phyloP scores from a whole-genome alignment of 37 sponge, comb jelly and placozoan species.

The Diacarnus erythraeanus region DNA sequence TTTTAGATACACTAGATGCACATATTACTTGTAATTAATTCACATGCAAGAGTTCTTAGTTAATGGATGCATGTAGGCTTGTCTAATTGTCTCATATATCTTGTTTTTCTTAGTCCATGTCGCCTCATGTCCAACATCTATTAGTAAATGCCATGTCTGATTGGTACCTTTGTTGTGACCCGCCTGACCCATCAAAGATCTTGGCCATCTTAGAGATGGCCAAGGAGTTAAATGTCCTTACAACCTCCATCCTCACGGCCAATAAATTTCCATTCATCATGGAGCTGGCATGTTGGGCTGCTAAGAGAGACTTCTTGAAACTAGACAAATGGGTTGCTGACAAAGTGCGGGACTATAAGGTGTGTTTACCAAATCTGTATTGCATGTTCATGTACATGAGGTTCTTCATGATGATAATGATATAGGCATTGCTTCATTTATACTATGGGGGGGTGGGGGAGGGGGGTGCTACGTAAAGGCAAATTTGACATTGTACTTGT shows the following conservation, averaged over 20 bases:
- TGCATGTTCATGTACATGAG: too few species aligned
- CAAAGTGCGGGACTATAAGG: conserved; percentile 84
- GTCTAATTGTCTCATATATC: not conserved
- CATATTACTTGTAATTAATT: too few species aligned
- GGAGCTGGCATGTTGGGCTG: conserved; percentile 91
- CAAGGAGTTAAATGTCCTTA: conserved; percentile 86
- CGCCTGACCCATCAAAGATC: conserved; percentile 82
- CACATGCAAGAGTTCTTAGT: not conserved
- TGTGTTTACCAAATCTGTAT: too few species aligned
- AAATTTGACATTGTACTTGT: too few species aligned
- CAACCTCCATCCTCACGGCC: conserved; percentile 63
- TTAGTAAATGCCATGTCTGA: conserved; percentile 86
- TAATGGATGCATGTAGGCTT: not conserved
- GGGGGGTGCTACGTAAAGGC: too few species aligned
- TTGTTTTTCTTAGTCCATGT: conserved; percentile 13
- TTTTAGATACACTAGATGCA: too few species aligned
- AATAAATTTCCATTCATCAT: conserved; percentile 91
- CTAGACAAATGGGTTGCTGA: conserved; percentile 97
- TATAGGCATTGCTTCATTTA: too few species aligned
- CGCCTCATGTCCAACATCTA: conserved; percentile 44
- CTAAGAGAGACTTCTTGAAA: conserved; percentile 91
- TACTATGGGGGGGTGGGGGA: too few species aligned
- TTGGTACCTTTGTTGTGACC: conserved; percentile 84
- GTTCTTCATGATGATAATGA: too few species aligned
- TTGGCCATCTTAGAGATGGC: conserved; percentile 89